Percentiles rank a stretch among this genome's conserved stretches.
Evolutionary conservation across 64 coral and sea anemone species (phyloP).

Genomic region (Platygyra sinensis): DNA sequence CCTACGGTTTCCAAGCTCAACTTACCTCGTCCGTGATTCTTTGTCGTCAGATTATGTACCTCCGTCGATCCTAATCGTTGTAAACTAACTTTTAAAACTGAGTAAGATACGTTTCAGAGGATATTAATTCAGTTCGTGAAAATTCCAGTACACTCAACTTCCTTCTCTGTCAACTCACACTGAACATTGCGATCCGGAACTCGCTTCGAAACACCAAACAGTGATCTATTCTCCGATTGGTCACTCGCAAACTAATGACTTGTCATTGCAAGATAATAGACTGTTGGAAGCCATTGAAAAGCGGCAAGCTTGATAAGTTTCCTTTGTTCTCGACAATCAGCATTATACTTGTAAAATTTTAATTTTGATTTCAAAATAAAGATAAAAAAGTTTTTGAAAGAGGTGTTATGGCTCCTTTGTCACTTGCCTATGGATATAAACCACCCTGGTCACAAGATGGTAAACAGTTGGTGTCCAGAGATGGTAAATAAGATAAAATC

Average conservation of each 20-base stretch:
- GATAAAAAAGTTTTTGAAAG: not conserved
- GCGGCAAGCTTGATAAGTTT: not conserved
- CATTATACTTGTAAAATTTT: conserved; percentile 27
- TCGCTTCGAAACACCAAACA: not conserved
- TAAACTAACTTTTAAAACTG: not conserved
- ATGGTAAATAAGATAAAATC: not conserved
- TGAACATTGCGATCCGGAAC: not conserved
- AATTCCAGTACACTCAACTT: conserved; percentile 3
- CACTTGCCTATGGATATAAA: not conserved
- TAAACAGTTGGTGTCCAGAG: no score
- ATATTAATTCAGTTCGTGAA: not conserved
- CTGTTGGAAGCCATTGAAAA: conserved; percentile 7
- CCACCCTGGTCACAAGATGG: not conserved
- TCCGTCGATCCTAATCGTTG: not conserved
- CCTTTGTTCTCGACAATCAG: conserved; percentile 12
- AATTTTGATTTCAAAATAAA: conserved; percentile 28
- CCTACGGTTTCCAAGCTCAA: not conserved
- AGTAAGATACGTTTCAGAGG: no score
- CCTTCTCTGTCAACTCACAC: not conserved
- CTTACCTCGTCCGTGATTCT: not conserved
- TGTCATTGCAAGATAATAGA: conserved; percentile 26
- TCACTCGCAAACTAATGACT: not conserved
- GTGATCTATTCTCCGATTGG: not conserved
- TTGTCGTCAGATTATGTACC: not conserved
- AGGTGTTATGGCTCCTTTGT: not conserved